Conservation (phyloP, 2,888 invertebrate species). For the Ophion costatus region DNA sequence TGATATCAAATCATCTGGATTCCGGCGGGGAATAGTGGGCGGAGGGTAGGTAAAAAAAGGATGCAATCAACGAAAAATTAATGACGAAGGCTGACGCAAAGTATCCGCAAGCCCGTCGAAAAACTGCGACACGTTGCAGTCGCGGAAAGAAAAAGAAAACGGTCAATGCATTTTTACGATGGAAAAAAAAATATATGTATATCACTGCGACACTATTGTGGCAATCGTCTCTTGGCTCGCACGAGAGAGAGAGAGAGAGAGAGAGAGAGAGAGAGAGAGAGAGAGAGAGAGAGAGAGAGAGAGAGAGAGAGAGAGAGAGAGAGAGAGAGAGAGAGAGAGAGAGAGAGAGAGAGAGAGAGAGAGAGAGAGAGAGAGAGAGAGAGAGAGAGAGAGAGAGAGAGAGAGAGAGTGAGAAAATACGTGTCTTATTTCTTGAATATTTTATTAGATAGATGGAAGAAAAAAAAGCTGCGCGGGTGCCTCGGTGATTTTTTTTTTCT, state of each 20-base stretch:
- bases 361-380: no score
- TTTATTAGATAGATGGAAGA: neutral
- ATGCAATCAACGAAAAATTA: slow-evolving; percentile 34
- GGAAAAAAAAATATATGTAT: slow-evolving; percentile 11
- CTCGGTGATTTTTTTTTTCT: slow-evolving; percentile 37
- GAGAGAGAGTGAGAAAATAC: neutral
- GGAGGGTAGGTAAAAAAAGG: slow-evolving; percentile 14
- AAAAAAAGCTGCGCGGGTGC: slow-evolving; percentile 3
- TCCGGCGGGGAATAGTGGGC: neutral
- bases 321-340: no score
- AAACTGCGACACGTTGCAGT: slow-evolving; percentile 71
- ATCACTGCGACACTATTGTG: slow-evolving; percentile 11
- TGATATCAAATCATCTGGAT: slow-evolving; percentile 12
- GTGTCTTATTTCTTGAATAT: neutral
- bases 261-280: no score
- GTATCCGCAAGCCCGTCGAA: slow-evolving; percentile 75
- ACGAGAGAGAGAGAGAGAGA: neutral
- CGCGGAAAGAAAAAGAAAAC: slow-evolving; percentile 64
- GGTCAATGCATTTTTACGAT: slow-evolving; percentile 35
- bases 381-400: no score
- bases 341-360: no score
- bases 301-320: no score
- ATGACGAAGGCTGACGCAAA: slow-evolving; percentile 68
- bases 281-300: no score
- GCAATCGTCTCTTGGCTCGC: slow-evolving; percentile 31